Evolutionary conservation across 1,140 invertebrate species (phyloP), one percentile per base, ranked within the genome.

Genomic region (Bombus huntii): DNA sequence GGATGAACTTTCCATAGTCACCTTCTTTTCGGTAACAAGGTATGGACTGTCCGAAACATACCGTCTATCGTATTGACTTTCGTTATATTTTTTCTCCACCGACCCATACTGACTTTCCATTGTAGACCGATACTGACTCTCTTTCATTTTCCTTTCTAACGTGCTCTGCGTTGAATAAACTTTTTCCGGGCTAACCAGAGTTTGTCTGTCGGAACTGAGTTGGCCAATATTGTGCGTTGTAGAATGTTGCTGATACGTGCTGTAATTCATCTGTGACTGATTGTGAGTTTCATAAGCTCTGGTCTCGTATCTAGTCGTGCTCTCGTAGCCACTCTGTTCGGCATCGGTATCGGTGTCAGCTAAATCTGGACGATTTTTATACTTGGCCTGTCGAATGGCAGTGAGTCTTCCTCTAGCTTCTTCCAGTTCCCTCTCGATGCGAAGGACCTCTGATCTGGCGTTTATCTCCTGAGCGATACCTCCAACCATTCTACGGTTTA

Each of bases 401-500:
- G 97, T 98, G 39, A 99, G 95, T 77, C 98, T 96, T n/a, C 97
- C 97, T 78, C 98, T 96, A 0, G 99, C 99, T 93, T 98, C 98
- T 92, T 98, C 98, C 44, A 99, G 95, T 95, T 99, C 98, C 83
- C 97, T 97, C 94, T 99, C 99, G 92, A 99, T 99, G 85, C 98
- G 96, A 34, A 99, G 95, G 0, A 99, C 98, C 91, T 98, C 98
- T 28, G 97, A 97, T 68, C 97, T 96, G 6, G 98, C 98, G 92
- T 98, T 97, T 72, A 99, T 98, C 95, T 99, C 98, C 93, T 99
- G 98, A 2, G 98, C 98, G 91, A 99, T 98, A 37, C 98, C 98
- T 77, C 98, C 98, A 10, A 99, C 99, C 97, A 99, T 98, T 73
- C 97, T 96, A 70, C 97, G 97, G 92, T 99, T 98, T 34, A 99